These are phyloP conservation scores for Hippocampus comes DNA, from an alignment of 2,113 vertebrate species.

Conservation along the genomic window DNA sequence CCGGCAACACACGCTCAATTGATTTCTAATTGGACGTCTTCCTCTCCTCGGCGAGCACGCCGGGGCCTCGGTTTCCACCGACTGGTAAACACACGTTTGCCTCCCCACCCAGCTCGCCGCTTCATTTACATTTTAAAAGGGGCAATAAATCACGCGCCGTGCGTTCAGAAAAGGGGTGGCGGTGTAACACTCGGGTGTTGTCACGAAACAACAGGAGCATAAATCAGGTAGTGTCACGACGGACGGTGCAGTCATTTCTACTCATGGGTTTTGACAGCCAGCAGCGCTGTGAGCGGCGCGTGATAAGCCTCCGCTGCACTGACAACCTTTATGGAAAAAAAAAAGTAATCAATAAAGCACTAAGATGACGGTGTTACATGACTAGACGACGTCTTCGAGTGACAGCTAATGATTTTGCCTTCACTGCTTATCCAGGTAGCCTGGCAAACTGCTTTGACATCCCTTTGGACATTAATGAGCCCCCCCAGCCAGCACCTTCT, in stretches of 20 bases:
- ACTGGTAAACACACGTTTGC: slow-evolving; percentile 27
- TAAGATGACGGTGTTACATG: neutral
- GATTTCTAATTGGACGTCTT: slow-evolving; percentile 9
- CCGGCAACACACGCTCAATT: neutral
- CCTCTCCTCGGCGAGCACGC: neutral
- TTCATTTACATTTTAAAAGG: slow-evolving; percentile 72
- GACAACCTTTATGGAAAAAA: neutral
- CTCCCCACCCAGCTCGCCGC: slow-evolving; percentile 37
- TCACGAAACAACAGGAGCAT: slow-evolving; percentile 21
- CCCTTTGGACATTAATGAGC: neutral
- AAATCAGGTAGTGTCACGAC: slow-evolving; percentile 43
- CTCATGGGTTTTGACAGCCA: slow-evolving; percentile 35
- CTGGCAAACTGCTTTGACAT: neutral
- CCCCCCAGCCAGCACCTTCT: neutral
- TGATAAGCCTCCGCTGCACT: neutral
- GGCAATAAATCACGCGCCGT: slow-evolving; percentile 64
- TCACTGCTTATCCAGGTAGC: neutral
- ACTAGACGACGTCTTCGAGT: neutral
- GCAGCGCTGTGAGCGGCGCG: slow-evolving; percentile 22
- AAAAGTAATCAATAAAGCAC: neutral
- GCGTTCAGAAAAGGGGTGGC: slow-evolving; percentile 27
- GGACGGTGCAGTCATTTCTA: slow-evolving; percentile 37
- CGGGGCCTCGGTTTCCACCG: neutral
- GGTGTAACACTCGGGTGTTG: slow-evolving; percentile 15
- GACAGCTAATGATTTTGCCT: slow-evolving; percentile 3